phyloP scores from a whole-genome alignment of 2,888 invertebrate species.

The Halictus quadricinctus region DNA sequence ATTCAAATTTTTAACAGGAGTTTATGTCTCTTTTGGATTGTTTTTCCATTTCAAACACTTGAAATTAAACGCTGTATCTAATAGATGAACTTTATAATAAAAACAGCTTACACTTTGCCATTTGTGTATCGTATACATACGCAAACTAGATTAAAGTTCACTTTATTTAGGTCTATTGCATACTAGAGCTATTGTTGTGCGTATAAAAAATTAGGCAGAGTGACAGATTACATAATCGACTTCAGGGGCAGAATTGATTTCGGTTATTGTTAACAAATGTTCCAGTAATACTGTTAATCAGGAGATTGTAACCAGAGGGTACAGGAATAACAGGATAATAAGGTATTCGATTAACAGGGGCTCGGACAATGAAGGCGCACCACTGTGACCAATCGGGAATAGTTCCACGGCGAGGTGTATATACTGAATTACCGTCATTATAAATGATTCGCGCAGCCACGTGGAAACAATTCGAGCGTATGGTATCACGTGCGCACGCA shows the following conservation, averaged over 20 bases:
- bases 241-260: not conserved
- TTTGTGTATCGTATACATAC: no score
- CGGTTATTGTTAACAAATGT: not conserved
- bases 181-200: no score
- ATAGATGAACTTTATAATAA: no score
- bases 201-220: no score
- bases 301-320: not conserved
- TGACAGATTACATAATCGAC: no score
- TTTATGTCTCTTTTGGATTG: no score
- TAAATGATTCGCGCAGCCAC: not conserved
- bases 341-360: not conserved
- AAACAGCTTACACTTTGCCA: no score
- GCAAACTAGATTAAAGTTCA: no score
- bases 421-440: constrained; percentile 6
- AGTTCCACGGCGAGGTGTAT: not conserved
- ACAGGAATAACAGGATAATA: not conserved
- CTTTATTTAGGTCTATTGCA: no score
- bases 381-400: not conserved
- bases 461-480: constrained; percentile 3
- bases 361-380: not conserved
- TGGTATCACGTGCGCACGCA: not conserved
- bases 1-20: not conserved
- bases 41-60: no score
- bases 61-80: no score
- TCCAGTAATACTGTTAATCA: not conserved